Conservation (phyloP, 2,113 vertebrate genomes). For the Carassius carassius region DNA sequence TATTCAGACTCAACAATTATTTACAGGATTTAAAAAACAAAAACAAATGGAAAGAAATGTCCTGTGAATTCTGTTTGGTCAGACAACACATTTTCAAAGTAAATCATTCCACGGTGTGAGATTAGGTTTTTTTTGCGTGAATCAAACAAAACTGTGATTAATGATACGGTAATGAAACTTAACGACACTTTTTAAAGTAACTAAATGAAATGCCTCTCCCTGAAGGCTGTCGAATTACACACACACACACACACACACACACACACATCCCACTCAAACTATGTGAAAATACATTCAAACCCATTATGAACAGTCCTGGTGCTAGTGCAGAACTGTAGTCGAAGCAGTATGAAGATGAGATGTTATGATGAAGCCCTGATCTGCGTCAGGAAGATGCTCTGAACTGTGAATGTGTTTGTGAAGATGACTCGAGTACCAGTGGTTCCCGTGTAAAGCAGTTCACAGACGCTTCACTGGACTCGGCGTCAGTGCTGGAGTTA, state of each 20-base stretch:
- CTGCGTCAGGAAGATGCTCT: background rate
- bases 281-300: constrained; percentile 39
- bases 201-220: constrained; percentile 67
- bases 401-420: background rate
- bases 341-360: background rate
- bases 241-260: background rate
- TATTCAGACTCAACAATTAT: constrained; percentile 41
- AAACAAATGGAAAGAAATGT: background rate
- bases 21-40: constrained; percentile 38
- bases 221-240: constrained; percentile 48
- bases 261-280: constrained; percentile 30
- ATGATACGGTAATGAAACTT: constrained; percentile 1
- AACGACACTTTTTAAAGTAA: constrained; percentile 63
- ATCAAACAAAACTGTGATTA: constrained; percentile 14
- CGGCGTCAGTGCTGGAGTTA: constrained; percentile 41
- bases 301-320: constrained; percentile 18
- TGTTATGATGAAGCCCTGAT: background rate
- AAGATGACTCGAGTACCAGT: background rate
- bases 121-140: background rate
- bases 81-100: background rate
- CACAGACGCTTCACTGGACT: background rate
- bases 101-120: background rate
- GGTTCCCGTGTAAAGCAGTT: background rate
- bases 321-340: constrained; percentile 20
- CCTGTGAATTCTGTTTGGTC: background rate